Evolutionary conservation across 2,113 vertebrate species (phyloP).

Genomic region (Ceyx cyanopectus): DNA sequence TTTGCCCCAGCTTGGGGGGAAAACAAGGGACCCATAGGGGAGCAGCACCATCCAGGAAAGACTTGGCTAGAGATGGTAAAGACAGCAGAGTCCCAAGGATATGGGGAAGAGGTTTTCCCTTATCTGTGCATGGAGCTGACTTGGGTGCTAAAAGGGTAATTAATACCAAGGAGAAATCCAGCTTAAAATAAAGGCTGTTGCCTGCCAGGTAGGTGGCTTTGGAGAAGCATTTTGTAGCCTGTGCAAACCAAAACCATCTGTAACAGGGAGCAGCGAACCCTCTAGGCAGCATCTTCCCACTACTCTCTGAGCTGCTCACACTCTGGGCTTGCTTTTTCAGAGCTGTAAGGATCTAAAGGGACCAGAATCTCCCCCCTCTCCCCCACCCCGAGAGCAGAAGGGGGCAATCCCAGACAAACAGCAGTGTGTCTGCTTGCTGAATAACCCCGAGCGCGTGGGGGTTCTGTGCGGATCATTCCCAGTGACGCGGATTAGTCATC

Average conservation of each 20-base stretch:
- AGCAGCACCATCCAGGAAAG: neutral
- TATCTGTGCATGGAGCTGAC: neutral
- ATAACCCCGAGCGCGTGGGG: neutral
- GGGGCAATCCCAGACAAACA: conserved; percentile 18
- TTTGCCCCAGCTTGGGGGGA: neutral
- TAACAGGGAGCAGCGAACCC: neutral
- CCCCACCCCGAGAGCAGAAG: neutral
- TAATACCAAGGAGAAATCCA: neutral
- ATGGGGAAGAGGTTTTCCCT: neutral
- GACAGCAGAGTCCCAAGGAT: neutral
- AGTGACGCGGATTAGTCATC: conserved; percentile 49
- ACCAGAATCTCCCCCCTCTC: neutral
- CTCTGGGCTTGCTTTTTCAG: neutral
- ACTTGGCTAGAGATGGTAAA: neutral
- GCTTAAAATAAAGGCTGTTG: neutral
- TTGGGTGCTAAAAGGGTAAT: neutral
- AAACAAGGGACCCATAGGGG: neutral
- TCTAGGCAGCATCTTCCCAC: neutral
- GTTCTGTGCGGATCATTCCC: conserved; percentile 44
- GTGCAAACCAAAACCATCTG: neutral
- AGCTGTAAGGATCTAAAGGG: neutral
- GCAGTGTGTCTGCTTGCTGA: conserved; percentile 14
- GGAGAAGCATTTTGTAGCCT: neutral
- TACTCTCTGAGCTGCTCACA: neutral
- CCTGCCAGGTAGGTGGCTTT: neutral